Base-by-base conservation (phyloP, 2,888 invertebrate species). In the Ernsta delagoae region DNA sequence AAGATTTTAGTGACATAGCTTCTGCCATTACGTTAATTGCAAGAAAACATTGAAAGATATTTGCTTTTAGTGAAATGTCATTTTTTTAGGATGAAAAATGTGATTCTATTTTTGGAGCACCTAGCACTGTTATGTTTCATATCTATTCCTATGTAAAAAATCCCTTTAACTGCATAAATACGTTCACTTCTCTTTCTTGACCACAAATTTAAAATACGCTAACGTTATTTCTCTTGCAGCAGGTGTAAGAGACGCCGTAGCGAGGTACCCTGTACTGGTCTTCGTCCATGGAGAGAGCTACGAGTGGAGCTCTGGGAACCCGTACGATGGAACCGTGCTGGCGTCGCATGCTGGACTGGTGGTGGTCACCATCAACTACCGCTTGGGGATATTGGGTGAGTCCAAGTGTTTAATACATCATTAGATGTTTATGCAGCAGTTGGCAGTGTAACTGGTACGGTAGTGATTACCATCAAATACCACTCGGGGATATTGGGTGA, bases 301-400 rank as follows among this genome's bases (percentile, higher is more conserved):
- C 75, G 98, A 99, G 86, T 99, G 98, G 97, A 98, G 98, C 86
- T 98, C 98, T 59, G 99, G 99, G 65, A 99, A 99, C 92, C 98
- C 99, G 0, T 99, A 99, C 94, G 99, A 99, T 85, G 99, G 98
- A 65, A 97, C 98, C 66, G 98, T 99, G 43, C 94, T 99, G 73
- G 97, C 99, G 48, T 98, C 98, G 78, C 98, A 98, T 84, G 99
- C 97, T 7, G 96, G 97, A 75, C 95, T 98, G 79, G 96, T 98
- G 75, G 97, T 98, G 74, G 97, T 98, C 85, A 98, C 98, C 92
- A 95, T 97, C 85, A 97, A 97, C 94, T 97, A 97, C 92, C 95
- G 97, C 78, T 95, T 97, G 73, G 97, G 97, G 71, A 95, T 97
- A 81, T 88, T 97, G 79, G 97, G 97, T 97, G 85, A 95, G 96